These are phyloP conservation scores for Acholoe squamosa DNA, from an alignment of 2,888 invertebrate species.

Conservation along the genomic window DNA sequence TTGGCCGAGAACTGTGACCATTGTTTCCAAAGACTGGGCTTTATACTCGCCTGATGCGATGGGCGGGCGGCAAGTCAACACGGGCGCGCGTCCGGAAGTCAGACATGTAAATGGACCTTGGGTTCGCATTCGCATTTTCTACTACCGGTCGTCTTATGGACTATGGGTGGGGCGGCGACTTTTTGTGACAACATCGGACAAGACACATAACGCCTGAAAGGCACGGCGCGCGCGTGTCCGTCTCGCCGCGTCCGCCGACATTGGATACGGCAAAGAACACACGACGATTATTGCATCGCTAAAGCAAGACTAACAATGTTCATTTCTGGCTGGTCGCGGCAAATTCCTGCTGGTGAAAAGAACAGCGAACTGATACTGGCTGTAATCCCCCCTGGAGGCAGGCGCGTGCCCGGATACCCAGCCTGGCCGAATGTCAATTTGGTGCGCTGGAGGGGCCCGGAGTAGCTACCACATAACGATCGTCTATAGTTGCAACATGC, in stretches of 20 bases:
- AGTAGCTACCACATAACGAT: constrained; percentile 53
- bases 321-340: constrained; percentile 43
- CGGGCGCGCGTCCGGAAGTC: constrained; percentile 38
- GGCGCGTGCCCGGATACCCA: constrained; percentile 13
- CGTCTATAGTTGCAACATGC: constrained; percentile 60
- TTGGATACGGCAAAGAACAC: constrained; percentile 61
- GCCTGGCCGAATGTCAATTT: constrained; percentile 46
- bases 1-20: not conserved
- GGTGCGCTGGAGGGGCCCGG: constrained; percentile 37
- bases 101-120: constrained; percentile 55
- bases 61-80: constrained; percentile 22
- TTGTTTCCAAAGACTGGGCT: constrained; percentile 50
- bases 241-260: constrained; percentile 49
- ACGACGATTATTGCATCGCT: constrained; percentile 59
- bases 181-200: constrained; percentile 56
- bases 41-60: not conserved
- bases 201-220: constrained; percentile 60
- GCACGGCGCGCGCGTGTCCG: constrained; percentile 41
- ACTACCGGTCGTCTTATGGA: not conserved
- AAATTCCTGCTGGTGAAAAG: constrained; percentile 42
- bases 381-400: constrained; percentile 51
- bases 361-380: constrained; percentile 56
- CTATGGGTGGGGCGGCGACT: not conserved
- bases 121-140: constrained; percentile 38
- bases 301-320: constrained; percentile 61